Conservation (phyloP, 2,888 invertebrate species). For the Glaucopsyche alexis region DNA sequence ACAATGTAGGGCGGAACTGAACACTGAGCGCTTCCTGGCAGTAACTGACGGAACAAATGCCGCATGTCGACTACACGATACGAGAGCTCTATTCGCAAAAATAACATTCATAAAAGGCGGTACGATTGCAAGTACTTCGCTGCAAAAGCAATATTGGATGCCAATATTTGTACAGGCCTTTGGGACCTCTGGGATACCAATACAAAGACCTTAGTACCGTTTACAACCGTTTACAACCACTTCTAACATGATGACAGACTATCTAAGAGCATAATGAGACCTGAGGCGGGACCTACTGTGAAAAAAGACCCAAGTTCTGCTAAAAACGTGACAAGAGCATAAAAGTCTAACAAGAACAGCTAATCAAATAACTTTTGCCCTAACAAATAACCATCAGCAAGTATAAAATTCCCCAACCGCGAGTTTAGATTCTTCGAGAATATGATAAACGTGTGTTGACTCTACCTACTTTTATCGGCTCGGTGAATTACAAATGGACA, state of each 20-base stretch:
- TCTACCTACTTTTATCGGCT: not conserved
- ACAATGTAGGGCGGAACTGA: constrained; percentile 7
- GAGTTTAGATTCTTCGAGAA: not conserved
- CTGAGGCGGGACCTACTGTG: too few species aligned
- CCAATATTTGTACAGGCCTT: too few species aligned
- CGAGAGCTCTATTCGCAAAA: not conserved
- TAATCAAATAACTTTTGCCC: too few species aligned
- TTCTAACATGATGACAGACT: too few species aligned
- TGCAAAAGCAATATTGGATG: not conserved
- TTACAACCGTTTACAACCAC: not conserved
- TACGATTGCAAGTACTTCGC: not conserved
- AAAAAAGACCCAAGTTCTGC: too few species aligned
- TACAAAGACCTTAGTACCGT: not conserved
- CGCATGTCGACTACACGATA: not conserved
- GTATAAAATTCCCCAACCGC: too few species aligned
- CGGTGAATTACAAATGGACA: not conserved
- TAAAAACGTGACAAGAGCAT: too few species aligned
- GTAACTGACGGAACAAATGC: not conserved
- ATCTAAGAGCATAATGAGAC: too few species aligned
- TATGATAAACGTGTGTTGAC: not conserved
- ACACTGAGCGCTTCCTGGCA: not conserved
- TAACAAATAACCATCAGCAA: too few species aligned
- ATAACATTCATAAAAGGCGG: not conserved
- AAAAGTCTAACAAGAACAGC: too few species aligned
- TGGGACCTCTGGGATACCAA: too few species aligned